Conservation (phyloP, 2,888 invertebrate species). For the Entomobrya multifasciata region DNA sequence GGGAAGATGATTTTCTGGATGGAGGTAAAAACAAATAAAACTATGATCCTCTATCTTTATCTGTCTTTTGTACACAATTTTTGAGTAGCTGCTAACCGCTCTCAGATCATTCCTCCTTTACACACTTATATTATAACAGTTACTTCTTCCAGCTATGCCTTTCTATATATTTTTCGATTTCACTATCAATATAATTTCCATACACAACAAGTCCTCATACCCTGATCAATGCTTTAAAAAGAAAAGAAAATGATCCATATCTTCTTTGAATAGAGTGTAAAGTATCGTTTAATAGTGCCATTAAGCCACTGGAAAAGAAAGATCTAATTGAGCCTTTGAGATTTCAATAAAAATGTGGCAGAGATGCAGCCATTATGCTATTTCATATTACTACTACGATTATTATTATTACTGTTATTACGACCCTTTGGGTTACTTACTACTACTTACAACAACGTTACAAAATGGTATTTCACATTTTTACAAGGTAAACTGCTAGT, state of each 20-base stretch:
- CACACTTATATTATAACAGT: background rate
- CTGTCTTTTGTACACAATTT: no score
- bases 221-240: background rate
- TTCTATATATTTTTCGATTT: background rate
- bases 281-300: slow-evolving; percentile 64
- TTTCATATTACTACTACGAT: slow-evolving; percentile 66
- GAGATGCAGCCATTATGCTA: slow-evolving; percentile 49
- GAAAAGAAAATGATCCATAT: slow-evolving; percentile 17
- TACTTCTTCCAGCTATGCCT: slow-evolving; percentile 18
- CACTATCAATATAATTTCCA: background rate
- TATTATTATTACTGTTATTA: slow-evolving; percentile 67
- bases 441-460: background rate
- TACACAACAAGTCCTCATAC: background rate
- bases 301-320: slow-evolving; percentile 57
- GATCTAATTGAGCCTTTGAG: slow-evolving; percentile 70
- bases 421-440: slow-evolving; percentile 56
- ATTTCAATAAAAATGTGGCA: slow-evolving; percentile 69
- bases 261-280: slow-evolving; percentile 63
- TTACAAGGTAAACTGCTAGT: slow-evolving; percentile 26
- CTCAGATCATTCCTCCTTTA: background rate
- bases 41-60: slow-evolving; percentile 31
- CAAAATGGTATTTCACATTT: slow-evolving; percentile 31
- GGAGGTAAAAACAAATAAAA: slow-evolving; percentile 60
- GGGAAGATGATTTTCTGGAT: slow-evolving; percentile 74
- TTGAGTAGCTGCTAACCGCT: background rate